Conservation (phyloP, 2,797 vertebrate genomes). For the Pantherophis alleghaniensis region DNA sequence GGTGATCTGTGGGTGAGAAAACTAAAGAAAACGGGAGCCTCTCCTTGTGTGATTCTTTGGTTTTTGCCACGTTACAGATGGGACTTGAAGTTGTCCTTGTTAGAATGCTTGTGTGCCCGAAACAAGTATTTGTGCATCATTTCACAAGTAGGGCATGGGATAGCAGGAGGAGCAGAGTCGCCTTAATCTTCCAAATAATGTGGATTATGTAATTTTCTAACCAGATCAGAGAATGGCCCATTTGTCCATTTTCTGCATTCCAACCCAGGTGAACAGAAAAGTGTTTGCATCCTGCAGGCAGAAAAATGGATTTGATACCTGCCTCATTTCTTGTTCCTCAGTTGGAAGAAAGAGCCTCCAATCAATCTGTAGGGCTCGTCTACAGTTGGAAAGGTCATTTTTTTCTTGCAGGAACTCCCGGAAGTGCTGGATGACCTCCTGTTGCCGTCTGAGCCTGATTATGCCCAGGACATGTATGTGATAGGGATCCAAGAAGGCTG, state of each 20-base stretch:
- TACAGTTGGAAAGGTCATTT: background rate
- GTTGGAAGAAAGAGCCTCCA: background rate
- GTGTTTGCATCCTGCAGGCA: too few species aligned
- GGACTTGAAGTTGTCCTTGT: background rate
- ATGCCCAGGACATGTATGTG: slow-evolving; percentile 92
- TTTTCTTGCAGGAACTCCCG: slow-evolving; percentile 80
- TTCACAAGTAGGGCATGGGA: too few species aligned
- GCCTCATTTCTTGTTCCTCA: background rate
- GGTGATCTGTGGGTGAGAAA: background rate
- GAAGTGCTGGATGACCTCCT: slow-evolving; percentile 89
- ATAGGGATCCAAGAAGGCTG: slow-evolving; percentile 96
- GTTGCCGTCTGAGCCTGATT: slow-evolving; percentile 88
- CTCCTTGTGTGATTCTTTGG: too few species aligned
- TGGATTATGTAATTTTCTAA: background rate
- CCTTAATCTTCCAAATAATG: background rate
- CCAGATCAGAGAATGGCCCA: background rate
- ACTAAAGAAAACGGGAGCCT: background rate
- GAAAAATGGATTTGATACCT: too few species aligned
- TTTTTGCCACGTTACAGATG: background rate
- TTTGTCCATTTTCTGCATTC: background rate
- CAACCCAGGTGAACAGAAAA: background rate
- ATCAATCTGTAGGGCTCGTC: background rate
- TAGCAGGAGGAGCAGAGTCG: background rate
- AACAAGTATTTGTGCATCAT: background rate
- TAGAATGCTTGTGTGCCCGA: background rate